Evolutionary conservation across 2,797 vertebrate species (phyloP).

Genomic region (Chrysocyon brachyurus): DNA sequence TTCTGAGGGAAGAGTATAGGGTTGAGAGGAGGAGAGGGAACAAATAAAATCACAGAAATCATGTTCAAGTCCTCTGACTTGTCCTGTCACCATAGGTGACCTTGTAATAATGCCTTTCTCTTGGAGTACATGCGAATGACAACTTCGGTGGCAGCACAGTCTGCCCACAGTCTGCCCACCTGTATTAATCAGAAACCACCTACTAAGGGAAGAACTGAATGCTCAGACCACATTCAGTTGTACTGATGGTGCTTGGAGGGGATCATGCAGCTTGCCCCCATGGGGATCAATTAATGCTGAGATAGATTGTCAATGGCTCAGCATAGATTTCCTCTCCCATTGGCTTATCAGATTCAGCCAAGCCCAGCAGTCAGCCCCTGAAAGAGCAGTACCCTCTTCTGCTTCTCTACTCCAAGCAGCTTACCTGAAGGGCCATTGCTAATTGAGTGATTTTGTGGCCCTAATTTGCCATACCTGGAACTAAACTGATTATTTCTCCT

Average conservation of each 20-base stretch:
- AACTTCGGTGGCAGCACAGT: background rate
- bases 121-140: background rate
- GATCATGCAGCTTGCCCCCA: background rate
- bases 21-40: background rate
- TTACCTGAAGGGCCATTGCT: constrained; percentile 87
- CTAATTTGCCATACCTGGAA: constrained; percentile 88
- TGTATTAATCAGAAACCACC: constrained; percentile 64
- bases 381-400: constrained; percentile 65
- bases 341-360: background rate
- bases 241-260: background rate
- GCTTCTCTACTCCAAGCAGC: constrained; percentile 79
- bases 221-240: background rate
- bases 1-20: background rate
- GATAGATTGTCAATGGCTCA: constrained; percentile 47
- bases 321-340: constrained; percentile 36
- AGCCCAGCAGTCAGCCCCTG: constrained; percentile 60
- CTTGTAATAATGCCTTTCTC: constrained; percentile 40
- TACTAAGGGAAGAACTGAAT: constrained; percentile 25
- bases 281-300: constrained; percentile 63
- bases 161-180: background rate
- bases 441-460: constrained; percentile 86
- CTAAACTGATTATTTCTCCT: constrained; percentile 87
- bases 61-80: background rate
- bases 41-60: background rate
- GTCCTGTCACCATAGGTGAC: background rate